These are phyloP conservation scores for Trachelus stipa DNA, from an alignment of 2,888 invertebrate genomes.

Conservation along the genomic window DNA sequence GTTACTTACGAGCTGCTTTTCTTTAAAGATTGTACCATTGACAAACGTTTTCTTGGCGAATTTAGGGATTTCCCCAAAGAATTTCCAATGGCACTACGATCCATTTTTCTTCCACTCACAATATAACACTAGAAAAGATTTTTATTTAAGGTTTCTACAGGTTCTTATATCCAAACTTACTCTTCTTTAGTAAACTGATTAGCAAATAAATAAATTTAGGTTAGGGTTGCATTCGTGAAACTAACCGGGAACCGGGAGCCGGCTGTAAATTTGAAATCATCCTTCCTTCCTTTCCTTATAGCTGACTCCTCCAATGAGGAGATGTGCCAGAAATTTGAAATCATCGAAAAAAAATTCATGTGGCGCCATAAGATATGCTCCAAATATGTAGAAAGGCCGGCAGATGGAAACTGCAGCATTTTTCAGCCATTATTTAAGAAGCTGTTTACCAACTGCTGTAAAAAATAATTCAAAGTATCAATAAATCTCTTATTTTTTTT, in stretches of 20 bases:
- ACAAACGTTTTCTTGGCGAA: slow-evolving; percentile 58
- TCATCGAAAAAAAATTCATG: background rate
- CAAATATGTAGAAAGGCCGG: background rate
- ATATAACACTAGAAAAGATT: background rate
- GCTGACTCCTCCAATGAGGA: too few relatives aligned
- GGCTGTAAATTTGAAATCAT: background rate
- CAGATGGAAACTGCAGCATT: background rate
- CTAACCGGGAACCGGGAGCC: background rate
- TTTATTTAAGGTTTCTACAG: too few relatives aligned
- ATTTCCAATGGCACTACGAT: slow-evolving; percentile 40
- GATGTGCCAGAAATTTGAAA: background rate
- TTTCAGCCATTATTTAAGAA: background rate
- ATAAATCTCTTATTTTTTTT: background rate
- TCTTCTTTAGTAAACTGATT: too few relatives aligned
- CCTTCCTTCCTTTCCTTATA: too few relatives aligned
- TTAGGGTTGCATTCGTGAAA: background rate
- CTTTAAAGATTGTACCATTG: slow-evolving; percentile 59
- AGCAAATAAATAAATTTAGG: too few relatives aligned
- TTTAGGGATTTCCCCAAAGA: slow-evolving; percentile 47
- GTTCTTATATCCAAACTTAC: too few relatives aligned
- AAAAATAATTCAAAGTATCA: background rate
- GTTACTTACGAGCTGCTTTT: slow-evolving; percentile 57
- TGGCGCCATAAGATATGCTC: background rate
- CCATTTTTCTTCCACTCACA: slow-evolving; percentile 26
- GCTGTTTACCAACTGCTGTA: background rate